Base-by-base conservation (phyloP, 2,888 invertebrate genomes). In the Bombylius major region DNA sequence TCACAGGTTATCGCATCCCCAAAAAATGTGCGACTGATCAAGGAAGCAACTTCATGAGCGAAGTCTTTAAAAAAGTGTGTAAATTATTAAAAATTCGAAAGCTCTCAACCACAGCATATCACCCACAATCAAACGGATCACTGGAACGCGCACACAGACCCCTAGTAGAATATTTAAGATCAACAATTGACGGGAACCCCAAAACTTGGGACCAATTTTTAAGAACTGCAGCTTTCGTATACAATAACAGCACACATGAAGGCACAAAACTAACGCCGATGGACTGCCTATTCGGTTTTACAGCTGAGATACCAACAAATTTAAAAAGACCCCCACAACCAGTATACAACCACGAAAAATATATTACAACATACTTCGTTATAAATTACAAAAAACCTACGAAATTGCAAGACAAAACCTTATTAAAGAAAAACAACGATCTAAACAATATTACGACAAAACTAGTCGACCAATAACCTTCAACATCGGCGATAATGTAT, bases 191-290 rank as follows among this genome's bases (percentile, higher is more conserved):
- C 4, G 55, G 58, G 33, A 54, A 50, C 42, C 53, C 48, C 33
- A 46, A 46, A 13, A 58, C 56, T 34, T 58, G 58, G 60, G 60
- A 59, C 13, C 56, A 60, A 34, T 58, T 51, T 50, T 34, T 58
- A 7, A 11, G 50, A 8, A 32, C 46, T 13, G 57, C 56, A 1
- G 53, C 56, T 53, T 57, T 56, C 44, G 58, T 58, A 4, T 55
- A 56, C 9, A 55, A 53, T 36, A 56, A 55, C 34, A 45, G 32
- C 8, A 31, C 50, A 12, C 51, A 55, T n/a, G 34, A 49, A 1
- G 44, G 55, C 5, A 51, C 57, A 4, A 51, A 55, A 50, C 45
- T 57, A 13, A 56, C 54, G 6, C 57, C 60, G 12, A 52, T 57
- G 32, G 23, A 23, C 23, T 23, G 23, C 23, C 23, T 23, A 23